These are phyloP conservation scores for Charadrius vociferus DNA, from an alignment of 2,113 vertebrate genomes.

Conservation along the genomic window DNA sequence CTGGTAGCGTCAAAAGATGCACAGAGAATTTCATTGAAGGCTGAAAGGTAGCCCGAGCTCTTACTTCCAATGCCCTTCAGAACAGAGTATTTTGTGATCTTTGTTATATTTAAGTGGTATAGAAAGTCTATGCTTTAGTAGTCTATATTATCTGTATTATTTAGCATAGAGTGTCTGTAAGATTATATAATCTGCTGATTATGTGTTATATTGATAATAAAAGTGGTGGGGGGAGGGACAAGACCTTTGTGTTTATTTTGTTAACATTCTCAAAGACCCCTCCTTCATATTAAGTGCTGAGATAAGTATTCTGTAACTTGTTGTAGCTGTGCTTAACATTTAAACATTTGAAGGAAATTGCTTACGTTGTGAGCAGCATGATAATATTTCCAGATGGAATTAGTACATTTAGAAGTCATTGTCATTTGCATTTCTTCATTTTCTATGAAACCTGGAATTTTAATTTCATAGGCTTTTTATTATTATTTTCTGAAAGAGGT, in stretches of 20 bases:
- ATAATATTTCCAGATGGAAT: background rate
- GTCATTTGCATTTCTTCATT: background rate
- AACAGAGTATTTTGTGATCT: background rate
- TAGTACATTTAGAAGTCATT: background rate
- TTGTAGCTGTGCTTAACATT: background rate
- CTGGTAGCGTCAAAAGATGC: background rate
- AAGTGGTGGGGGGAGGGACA: background rate
- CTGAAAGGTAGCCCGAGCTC: background rate
- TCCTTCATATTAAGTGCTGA: background rate
- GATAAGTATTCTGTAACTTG: background rate
- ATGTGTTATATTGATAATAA: background rate
- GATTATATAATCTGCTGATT: background rate
- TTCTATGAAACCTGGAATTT: background rate
- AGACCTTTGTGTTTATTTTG: background rate
- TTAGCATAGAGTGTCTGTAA: background rate
- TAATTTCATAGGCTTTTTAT: background rate
- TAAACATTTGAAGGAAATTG: background rate
- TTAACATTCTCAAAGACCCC: background rate
- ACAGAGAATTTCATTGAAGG: background rate
- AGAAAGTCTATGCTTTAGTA: background rate
- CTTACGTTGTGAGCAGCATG: background rate
- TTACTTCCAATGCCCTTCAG: background rate
- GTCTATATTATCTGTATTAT: background rate
- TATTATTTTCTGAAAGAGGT: background rate
- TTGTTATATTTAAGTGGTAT: background rate